These are phyloP conservation scores for Paracyprichromis sp. DNA, from an alignment of 2,113 vertebrate species.

Conservation along the genomic window DNA sequence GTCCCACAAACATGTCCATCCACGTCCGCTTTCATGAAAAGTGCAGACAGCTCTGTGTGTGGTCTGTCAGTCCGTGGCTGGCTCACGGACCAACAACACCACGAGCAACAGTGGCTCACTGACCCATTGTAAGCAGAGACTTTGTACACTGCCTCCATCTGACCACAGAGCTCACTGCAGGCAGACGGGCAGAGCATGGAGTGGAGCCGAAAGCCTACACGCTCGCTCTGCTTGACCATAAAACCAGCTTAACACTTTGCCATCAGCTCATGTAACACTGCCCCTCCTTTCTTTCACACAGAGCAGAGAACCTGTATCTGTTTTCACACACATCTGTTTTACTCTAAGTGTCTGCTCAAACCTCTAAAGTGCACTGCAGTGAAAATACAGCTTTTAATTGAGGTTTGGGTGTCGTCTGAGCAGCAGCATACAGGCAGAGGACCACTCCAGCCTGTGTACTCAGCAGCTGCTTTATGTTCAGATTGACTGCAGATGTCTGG, in stretches of 20 bases:
- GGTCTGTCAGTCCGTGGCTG: neutral
- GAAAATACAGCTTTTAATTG: neutral
- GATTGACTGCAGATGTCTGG: neutral
- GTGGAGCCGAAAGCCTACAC: neutral
- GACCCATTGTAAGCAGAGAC: neutral
- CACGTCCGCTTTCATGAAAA: accelerated
- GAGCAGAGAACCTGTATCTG: neutral
- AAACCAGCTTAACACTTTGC: neutral
- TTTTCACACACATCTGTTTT: neutral
- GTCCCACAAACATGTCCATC: neutral
- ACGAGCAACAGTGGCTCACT: neutral
- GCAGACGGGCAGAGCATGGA: neutral
- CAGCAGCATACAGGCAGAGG: neutral
- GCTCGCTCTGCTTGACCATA: neutral
- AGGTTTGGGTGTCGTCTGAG: neutral
- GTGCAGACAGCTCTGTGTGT: neutral
- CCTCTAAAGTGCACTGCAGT: neutral
- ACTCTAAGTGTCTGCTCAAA: neutral
- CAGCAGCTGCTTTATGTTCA: neutral
- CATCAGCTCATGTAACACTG: neutral
- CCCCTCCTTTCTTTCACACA: neutral
- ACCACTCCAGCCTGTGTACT: neutral
- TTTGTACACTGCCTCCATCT: neutral
- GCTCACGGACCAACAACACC: neutral
- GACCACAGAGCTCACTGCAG: neutral